Evolutionary conservation across 2,113 vertebrate genomes (phyloP).

Genomic region (Chionodraco myersi): DNA sequence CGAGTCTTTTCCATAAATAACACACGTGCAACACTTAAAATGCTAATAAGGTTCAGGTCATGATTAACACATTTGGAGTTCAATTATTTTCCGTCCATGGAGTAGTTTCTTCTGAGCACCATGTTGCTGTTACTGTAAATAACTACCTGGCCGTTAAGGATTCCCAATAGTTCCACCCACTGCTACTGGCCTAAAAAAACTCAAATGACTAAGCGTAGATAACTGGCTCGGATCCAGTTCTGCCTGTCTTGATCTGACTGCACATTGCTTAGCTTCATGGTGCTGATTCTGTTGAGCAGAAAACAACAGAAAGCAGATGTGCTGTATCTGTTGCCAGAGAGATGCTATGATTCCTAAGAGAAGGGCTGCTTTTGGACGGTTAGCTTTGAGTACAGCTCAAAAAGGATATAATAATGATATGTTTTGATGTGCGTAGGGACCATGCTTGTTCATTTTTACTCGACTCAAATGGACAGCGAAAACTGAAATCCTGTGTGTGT

Average conservation of each 20-base stretch:
- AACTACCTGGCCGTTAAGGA: not conserved
- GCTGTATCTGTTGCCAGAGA: constrained; percentile 33
- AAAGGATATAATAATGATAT: too few species aligned
- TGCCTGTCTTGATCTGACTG: constrained; percentile 1
- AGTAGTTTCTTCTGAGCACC: not conserved
- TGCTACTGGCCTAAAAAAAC: not conserved
- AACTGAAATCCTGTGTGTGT: not conserved
- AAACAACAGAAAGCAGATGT: constrained; percentile 26
- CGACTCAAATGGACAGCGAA: not conserved
- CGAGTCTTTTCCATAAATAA: too few species aligned
- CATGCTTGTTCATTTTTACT: not conserved
- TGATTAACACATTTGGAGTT: not conserved
- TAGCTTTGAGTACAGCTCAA: too few species aligned
- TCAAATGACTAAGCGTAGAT: not conserved
- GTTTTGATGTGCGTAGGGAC: not conserved
- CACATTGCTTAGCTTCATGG: not conserved
- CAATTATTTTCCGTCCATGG: not conserved
- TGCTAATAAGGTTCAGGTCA: not conserved
- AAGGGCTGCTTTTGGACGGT: constrained; percentile 17
- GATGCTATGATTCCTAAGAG: constrained; percentile 34
- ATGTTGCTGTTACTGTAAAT: not conserved
- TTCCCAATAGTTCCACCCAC: not conserved
- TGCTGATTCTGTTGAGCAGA: constrained; percentile 14
- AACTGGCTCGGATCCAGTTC: not conserved
- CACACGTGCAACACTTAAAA: not conserved